phyloP scores from a whole-genome alignment of 1,140 invertebrate species.

The Ips typographus region DNA sequence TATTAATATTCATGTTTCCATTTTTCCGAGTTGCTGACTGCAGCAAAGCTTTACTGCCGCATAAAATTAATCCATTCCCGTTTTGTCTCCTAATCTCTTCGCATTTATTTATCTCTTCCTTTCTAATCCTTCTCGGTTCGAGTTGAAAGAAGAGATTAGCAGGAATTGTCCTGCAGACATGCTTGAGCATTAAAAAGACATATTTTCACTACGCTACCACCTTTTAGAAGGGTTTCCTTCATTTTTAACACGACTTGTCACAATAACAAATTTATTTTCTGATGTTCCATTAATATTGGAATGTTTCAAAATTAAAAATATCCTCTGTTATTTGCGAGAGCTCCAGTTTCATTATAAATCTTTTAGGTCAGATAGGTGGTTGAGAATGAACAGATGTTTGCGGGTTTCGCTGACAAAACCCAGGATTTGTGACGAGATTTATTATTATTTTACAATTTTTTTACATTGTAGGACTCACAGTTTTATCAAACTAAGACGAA shows the following conservation, averaged over 20 bases:
- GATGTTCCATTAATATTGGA: background rate
- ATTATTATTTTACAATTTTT: conserved; percentile 15
- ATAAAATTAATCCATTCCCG: conserved; percentile 20
- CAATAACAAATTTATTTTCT: background rate
- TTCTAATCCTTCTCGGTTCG: conserved; percentile 13
- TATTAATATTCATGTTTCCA: conserved; percentile 26
- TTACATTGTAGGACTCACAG: background rate
- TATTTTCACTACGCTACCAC: no score
- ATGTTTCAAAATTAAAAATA: conserved; percentile 9
- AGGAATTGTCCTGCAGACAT: background rate
- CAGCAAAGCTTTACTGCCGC: conserved; percentile 18
- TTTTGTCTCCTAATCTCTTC: conserved; percentile 20
- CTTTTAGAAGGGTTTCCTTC: background rate
- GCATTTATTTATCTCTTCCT: conserved; percentile 21
- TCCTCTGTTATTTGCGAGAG: conserved; percentile 11
- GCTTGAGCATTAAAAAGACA: background rate
- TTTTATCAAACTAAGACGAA: no score
- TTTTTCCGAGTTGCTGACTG: conserved; percentile 22
- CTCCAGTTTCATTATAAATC: conserved; percentile 11
- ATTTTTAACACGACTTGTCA: background rate
- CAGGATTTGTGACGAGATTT: conserved; percentile 11
- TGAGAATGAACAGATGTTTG: conserved; percentile 16
- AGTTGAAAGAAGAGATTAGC: conserved; percentile 18
- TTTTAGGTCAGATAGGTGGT: conserved; percentile 6
- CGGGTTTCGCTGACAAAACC: conserved; percentile 5